Evolutionary conservation across 2,888 invertebrate genomes (phyloP).

Genomic region (Andrena flavipes): DNA sequence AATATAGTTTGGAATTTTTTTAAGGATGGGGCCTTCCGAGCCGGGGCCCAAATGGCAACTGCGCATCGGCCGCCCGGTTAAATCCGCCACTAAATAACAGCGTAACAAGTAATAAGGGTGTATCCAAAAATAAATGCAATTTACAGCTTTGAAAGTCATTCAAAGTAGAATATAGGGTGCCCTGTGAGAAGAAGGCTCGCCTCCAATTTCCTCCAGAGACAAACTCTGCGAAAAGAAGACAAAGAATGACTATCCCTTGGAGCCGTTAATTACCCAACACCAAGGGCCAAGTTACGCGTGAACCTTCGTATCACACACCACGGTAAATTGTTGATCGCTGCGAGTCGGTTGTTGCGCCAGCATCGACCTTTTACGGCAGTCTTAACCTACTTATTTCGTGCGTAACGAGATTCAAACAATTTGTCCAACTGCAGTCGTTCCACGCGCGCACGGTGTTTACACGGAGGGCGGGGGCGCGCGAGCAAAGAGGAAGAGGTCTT

Average conservation of each 20-base stretch:
- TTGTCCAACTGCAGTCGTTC: constrained; percentile 28
- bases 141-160: no score
- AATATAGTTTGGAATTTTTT: no score
- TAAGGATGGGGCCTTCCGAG: no score
- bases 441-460: constrained; percentile 30
- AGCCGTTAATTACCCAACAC: background rate
- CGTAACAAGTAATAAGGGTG: no score
- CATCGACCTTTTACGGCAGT: constrained; percentile 40
- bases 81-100: no score
- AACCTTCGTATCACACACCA: background rate
- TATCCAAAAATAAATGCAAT: no score
- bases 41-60: no score
- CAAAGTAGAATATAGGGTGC: no score
- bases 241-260: background rate
- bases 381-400: constrained; percentile 48
- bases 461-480: background rate
- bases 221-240: background rate
- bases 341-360: constrained; percentile 11
- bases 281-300: background rate
- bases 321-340: constrained; percentile 14
- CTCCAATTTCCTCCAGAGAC: no score
- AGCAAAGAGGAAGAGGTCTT: background rate
- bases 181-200: no score
- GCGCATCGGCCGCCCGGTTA: no score
- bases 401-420: constrained; percentile 38